phyloP scores from a whole-genome alignment of 2,888 invertebrate genomes.

The Hypselothyrea guttata region DNA sequence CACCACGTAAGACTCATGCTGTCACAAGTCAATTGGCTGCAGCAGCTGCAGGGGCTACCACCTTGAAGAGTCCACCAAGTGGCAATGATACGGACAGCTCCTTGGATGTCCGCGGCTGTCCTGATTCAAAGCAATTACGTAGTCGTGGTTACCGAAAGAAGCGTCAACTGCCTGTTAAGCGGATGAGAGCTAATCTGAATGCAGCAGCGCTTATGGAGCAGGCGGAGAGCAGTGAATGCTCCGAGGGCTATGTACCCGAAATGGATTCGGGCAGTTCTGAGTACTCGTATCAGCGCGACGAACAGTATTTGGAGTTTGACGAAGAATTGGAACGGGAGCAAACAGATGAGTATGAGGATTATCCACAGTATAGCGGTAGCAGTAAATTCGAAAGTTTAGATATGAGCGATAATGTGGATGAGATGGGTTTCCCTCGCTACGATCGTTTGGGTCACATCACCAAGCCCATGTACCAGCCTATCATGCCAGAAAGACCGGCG shows the following conservation, averaged over 20 bases:
- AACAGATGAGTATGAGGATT: slow-evolving; percentile 85
- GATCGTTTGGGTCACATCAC: slow-evolving; percentile 84
- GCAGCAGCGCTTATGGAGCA: slow-evolving; percentile 81
- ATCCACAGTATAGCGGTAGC: slow-evolving; percentile 81
- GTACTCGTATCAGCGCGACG: slow-evolving; percentile 84
- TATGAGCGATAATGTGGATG: slow-evolving; percentile 86
- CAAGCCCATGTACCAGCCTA: slow-evolving; percentile 79
- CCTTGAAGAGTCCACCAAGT: slow-evolving; percentile 88
- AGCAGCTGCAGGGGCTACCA: slow-evolving; percentile 77
- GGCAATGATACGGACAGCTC: slow-evolving; percentile 90
- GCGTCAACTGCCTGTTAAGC: slow-evolving; percentile 84
- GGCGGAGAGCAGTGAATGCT: slow-evolving; percentile 85
- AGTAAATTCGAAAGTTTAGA: slow-evolving; percentile 85
- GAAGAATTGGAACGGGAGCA: slow-evolving; percentile 81
- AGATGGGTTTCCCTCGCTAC: slow-evolving; percentile 86
- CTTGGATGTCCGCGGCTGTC: slow-evolving; percentile 84
- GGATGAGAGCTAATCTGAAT: slow-evolving; percentile 77
- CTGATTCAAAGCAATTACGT: slow-evolving; percentile 87
- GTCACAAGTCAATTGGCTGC: slow-evolving; percentile 82
- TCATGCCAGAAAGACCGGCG: slow-evolving; percentile 58
- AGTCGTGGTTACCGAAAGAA: slow-evolving; percentile 87
- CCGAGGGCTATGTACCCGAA: slow-evolving; percentile 88
- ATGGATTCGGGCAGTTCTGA: slow-evolving; percentile 86
- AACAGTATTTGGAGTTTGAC: slow-evolving; percentile 82
- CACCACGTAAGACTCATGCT: slow-evolving; percentile 86